phyloP scores from a whole-genome alignment of 2,113 vertebrate species.

The Alectura lathami region DNA sequence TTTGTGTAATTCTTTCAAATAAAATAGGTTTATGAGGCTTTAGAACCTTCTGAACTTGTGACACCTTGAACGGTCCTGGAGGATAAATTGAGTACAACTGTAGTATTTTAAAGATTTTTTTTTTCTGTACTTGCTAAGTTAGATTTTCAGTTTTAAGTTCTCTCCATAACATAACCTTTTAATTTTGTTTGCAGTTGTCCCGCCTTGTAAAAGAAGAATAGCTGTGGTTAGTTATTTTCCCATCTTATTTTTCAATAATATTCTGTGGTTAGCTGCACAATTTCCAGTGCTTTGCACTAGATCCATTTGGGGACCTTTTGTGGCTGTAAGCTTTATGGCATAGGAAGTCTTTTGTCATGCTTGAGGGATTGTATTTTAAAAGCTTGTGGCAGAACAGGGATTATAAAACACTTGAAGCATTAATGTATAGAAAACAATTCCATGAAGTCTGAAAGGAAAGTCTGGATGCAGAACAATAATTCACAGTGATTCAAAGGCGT shows the following conservation, averaged over 20 bases:
- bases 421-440: neutral
- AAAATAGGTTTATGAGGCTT: neutral
- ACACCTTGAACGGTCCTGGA: neutral
- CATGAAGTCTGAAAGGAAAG: neutral
- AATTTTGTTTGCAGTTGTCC: neutral
- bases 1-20: neutral
- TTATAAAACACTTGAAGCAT: neutral
- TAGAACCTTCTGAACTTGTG: neutral
- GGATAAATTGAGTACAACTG: neutral
- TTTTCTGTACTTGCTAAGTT: neutral
- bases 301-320: neutral
- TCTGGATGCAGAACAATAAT: neutral
- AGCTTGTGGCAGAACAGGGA: neutral
- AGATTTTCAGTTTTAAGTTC: neutral
- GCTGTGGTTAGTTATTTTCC: neutral
- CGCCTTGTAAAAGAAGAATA: neutral
- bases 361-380: neutral
- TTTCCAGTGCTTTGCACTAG: neutral
- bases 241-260: neutral
- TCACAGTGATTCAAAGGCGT: neutral
- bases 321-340: neutral
- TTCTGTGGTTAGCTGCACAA: neutral
- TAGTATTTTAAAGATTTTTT: neutral
- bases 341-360: neutral
- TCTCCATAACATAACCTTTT: neutral